Percentiles rank a stretch among this genome's conserved stretches.
phyloP scores from a whole-genome alignment of 2,797 vertebrate genomes.

The Zalophus californianus region DNA sequence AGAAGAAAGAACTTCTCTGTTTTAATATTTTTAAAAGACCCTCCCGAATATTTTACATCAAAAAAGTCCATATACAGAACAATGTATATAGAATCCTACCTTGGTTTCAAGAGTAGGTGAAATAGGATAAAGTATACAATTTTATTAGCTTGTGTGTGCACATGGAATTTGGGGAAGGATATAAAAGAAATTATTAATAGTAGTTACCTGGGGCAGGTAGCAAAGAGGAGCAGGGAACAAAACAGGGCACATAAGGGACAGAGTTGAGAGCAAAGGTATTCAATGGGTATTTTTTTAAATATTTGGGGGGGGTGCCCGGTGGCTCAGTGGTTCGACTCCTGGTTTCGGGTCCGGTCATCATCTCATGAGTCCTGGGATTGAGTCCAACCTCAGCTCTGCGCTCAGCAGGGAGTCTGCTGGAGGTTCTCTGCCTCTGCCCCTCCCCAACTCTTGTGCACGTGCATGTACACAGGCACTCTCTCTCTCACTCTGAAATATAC shows the following conservation, averaged over 20 bases:
- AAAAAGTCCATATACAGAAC: neutral
- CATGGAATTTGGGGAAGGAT: neutral
- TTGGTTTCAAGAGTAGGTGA: neutral
- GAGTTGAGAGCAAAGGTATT: neutral
- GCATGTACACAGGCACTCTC: neutral
- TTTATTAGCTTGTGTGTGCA: neutral
- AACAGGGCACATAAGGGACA: neutral
- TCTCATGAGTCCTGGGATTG: neutral
- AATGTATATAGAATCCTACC: neutral
- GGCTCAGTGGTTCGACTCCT: neutral
- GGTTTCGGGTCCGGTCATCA: neutral
- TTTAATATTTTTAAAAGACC: neutral
- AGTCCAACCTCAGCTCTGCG: neutral
- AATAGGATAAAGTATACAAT: neutral
- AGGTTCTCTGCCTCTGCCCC: neutral
- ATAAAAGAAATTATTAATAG: neutral
- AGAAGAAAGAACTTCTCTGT: neutral
- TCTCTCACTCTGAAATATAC: neutral
- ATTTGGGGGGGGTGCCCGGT: rapidly evolving
- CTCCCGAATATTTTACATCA: neutral
- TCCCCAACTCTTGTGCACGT: neutral
- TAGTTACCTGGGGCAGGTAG: neutral
- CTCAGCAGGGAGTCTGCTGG: neutral
- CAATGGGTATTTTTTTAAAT: neutral
- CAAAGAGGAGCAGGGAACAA: neutral